phyloP scores from a whole-genome alignment of 2,888 invertebrate species.

The Sarcophaga subvicina region DNA sequence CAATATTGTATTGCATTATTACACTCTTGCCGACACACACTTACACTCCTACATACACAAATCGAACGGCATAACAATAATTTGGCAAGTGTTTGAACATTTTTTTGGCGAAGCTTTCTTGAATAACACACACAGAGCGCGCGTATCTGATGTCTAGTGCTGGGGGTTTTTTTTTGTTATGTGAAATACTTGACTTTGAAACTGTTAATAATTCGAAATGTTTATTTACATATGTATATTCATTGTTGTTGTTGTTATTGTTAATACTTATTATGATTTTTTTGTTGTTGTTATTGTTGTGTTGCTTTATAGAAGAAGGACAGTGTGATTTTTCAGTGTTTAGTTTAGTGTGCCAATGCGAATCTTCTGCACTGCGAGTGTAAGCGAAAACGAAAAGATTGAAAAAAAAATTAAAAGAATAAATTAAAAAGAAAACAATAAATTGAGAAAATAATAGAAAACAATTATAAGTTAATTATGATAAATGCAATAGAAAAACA shows the following conservation, averaged over 20 bases:
- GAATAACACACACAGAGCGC: conserved; percentile 17
- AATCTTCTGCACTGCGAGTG: conserved; percentile 31
- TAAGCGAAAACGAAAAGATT: conserved; percentile 27
- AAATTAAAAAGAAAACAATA: conserved; percentile 7
- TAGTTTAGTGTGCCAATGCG: conserved; percentile 68
- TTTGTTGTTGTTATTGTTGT: conserved; percentile 8
- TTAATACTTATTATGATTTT: no score
- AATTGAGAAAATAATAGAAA: not conserved
- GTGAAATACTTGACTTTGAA: conserved; percentile 68
- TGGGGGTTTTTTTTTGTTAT: not conserved
- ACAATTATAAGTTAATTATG: no score
- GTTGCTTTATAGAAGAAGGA: conserved; percentile 18
- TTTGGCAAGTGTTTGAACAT: conserved; percentile 58
- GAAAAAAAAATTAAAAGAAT: conserved; percentile 4
- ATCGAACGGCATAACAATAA: conserved; percentile 6
- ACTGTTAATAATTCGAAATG: conserved; percentile 37
- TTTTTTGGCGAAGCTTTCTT: conserved; percentile 58
- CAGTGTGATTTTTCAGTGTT: conserved; percentile 41
- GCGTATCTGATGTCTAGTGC: conserved; percentile 47
- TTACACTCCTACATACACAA: not conserved
- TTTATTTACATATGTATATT: not conserved
- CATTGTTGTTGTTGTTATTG: not conserved
- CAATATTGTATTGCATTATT: no score
- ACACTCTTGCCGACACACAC: no score
- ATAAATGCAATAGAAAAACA: no score